Evolutionary conservation across 2,113 vertebrate genomes (phyloP).

Genomic region (Gymnobelideus leadbeateri): DNA sequence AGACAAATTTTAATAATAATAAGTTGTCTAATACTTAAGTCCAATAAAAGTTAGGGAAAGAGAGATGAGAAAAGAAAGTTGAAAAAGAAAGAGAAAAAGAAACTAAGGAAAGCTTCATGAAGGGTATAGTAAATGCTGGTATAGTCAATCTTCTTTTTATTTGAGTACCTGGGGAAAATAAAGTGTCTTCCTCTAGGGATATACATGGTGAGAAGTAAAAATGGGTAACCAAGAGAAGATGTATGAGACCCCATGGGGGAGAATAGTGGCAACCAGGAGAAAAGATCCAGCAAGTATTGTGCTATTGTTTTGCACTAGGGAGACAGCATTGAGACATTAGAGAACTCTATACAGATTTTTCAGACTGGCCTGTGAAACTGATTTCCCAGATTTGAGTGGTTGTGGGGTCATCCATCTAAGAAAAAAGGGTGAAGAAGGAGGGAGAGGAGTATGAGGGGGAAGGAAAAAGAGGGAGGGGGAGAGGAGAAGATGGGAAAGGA

Average conservation of each 20-base stretch:
- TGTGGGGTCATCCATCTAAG: neutral
- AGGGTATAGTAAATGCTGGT: neutral
- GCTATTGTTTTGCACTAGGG: neutral
- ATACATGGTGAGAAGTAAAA: neutral
- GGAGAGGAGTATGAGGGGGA: neutral
- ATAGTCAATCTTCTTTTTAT: neutral
- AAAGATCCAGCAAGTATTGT: neutral
- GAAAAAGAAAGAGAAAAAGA: too few relatives aligned
- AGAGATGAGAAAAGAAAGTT: neutral
- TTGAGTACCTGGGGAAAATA: neutral
- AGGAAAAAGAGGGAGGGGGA: neutral
- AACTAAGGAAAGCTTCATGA: too few relatives aligned
- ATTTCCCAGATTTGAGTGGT: neutral
- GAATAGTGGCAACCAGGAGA: neutral
- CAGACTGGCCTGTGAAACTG: neutral
- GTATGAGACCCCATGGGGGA: too few relatives aligned
- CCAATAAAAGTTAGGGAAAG: neutral
- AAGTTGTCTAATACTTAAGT: neutral
- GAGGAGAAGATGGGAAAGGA: neutral
- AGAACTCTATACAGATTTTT: neutral
- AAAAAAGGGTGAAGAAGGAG: neutral
- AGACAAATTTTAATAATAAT: neutral
- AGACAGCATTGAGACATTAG: neutral
- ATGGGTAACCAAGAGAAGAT: too few relatives aligned
- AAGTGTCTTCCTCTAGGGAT: neutral